Evolutionary conservation across 1,140 invertebrate genomes (phyloP).

Genomic region (Cyclargus thomasi): DNA sequence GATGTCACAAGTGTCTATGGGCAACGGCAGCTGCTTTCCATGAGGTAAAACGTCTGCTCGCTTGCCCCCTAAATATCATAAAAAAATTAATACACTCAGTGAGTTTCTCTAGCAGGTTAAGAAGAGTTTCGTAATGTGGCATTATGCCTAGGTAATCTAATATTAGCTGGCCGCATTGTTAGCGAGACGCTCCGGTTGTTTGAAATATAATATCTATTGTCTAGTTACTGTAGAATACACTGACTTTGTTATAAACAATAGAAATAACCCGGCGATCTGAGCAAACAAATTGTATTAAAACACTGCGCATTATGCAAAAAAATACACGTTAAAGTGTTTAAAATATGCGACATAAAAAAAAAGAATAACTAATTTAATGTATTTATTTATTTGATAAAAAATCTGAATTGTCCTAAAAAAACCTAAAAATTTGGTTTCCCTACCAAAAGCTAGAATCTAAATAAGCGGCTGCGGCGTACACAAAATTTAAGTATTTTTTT

Average conservation of each 20-base stretch:
- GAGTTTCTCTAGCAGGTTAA: no score
- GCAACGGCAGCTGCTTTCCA: no score
- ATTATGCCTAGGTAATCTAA: constrained; percentile 1
- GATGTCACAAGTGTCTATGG: no score
- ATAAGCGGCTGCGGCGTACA: neutral
- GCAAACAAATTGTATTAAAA: neutral
- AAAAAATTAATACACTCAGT: no score
- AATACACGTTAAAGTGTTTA: no score
- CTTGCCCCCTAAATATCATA: no score
- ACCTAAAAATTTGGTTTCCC: neutral
- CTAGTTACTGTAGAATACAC: neutral
- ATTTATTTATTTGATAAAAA: no score
- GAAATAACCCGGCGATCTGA: neutral
- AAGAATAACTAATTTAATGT: no score
- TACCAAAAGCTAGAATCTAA: neutral
- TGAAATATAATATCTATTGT: neutral
- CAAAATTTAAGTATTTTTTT: neutral
- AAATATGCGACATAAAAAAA: no score
- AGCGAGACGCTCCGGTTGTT: neutral
- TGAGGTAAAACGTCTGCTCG: no score
- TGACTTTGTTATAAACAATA: neutral
- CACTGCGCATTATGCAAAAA: neutral
- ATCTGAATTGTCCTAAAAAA: neutral
- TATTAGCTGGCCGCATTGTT: neutral
- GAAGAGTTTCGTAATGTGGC: neutral